Evolutionary conservation across 35 echinoderm and acorn worm genomes (phyloP), one percentile per base, ranked within the genome.

Genomic region (Chiridota heheva): DNA sequence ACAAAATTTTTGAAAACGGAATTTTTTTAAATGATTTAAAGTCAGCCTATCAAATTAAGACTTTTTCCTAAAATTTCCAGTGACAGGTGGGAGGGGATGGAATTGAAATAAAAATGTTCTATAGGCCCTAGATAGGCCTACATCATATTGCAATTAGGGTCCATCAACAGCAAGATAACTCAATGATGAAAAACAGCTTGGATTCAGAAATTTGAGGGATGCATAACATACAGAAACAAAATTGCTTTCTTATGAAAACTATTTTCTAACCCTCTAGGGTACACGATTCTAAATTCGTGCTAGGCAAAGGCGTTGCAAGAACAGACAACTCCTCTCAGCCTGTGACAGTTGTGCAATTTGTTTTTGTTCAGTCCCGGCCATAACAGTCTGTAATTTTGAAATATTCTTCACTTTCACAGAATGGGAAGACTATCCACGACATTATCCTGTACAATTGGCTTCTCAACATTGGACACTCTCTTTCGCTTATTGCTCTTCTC

Each of bases 401-500:
- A 29, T 40, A 29, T 69, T 69, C 8, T 40, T 10, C 40, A 35
- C 20, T 66, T 78, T 2, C 35, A 0, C 40, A 74, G 70, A n/a
- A n/a, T n/a, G 70, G 10, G 3, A 17, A 58, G 16, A 78, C 17
- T 24, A 60, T 42, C 31, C 75, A 78, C 25, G 2, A 38, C 22
- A 7, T 26, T 15, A 62, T 78, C 12, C 75, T 60, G 33, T 58
- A 78, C 39, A 78, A 78, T 40, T 36, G 58, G 34, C 75, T 78
- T 31, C 75, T 78, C 17, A 78, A 78, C 36, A 61, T 78, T 36
- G 75, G 75, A 5, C 62, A 78, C 26, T 12, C 62, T 25, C 75
- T 78, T 12, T 78, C 75, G 17, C 28, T 78, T 37, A 24, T 58
- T 26, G 56, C 75, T 12, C 75, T 78, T 20, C 31, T 78, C 29